phyloP scores from a whole-genome alignment of 1,140 invertebrate genomes.

The Pogonognathellus flavescens region DNA sequence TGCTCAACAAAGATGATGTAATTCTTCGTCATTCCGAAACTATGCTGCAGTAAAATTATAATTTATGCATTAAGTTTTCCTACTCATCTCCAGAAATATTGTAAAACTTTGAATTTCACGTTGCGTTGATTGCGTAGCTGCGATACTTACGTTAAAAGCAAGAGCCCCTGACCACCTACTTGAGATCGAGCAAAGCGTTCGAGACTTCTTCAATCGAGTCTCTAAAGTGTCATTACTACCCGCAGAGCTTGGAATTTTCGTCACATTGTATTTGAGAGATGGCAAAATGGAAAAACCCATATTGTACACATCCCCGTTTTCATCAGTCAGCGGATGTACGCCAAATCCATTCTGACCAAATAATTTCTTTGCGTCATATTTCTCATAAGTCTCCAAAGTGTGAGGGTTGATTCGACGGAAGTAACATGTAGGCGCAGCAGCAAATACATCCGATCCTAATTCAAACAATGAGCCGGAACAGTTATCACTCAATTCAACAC shows the following conservation, averaged over 20 bases:
- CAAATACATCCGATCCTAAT: slow-evolving; percentile 49
- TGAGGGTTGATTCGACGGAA: slow-evolving; percentile 27
- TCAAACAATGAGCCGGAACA: slow-evolving; percentile 49
- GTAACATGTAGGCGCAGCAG: slow-evolving; percentile 31
- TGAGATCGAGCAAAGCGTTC: slow-evolving; percentile 68
- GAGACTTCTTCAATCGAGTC: slow-evolving; percentile 55
- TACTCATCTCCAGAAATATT: slow-evolving; percentile 36
- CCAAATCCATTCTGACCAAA: slow-evolving; percentile 66
- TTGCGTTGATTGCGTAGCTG: slow-evolving; percentile 66
- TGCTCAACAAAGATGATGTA: slow-evolving; percentile 73
- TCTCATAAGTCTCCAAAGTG: slow-evolving; percentile 64
- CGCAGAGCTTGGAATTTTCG: slow-evolving; percentile 66
- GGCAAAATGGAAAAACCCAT: slow-evolving; percentile 67
- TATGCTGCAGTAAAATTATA: slow-evolving; percentile 41
- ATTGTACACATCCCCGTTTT: slow-evolving; percentile 69
- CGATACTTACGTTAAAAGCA: slow-evolving; percentile 71
- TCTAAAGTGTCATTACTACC: slow-evolving; percentile 54
- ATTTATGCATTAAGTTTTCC: slow-evolving; percentile 41
- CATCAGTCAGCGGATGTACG: slow-evolving; percentile 70
- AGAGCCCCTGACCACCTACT: slow-evolving; percentile 68
- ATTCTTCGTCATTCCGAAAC: slow-evolving; percentile 73
- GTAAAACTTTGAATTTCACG: slow-evolving; percentile 47
- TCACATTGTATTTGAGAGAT: slow-evolving; percentile 67
- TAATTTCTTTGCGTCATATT: slow-evolving; percentile 68
- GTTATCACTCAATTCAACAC: slow-evolving; percentile 60